Evolutionary conservation across 1,140 invertebrate genomes (phyloP).

Genomic region (Drosophila kanapiae): DNA sequence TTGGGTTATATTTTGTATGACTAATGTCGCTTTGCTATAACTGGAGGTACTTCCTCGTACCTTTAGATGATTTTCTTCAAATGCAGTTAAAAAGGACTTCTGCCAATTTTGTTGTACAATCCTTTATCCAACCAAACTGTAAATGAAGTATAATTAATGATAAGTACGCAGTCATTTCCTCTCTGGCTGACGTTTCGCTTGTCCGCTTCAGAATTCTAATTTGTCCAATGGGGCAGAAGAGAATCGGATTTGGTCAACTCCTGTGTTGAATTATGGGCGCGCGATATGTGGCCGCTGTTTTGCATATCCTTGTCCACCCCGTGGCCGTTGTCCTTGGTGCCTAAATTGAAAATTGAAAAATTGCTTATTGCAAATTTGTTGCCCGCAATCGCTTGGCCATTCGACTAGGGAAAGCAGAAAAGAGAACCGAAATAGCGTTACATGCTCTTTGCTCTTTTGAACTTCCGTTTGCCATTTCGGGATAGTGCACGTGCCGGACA

Average conservation of each 20-base stretch:
- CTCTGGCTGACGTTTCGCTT: constrained; percentile 2
- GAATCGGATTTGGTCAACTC: constrained; percentile 33
- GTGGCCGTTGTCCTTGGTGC: constrained; percentile 50
- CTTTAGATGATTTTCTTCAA: not conserved
- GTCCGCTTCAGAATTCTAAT: constrained; percentile 14
- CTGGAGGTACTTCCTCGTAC: too few species aligned
- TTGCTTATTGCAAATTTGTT: constrained; percentile 83
- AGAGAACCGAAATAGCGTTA: constrained; percentile 54
- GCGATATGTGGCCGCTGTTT: constrained; percentile 58
- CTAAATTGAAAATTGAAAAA: constrained; percentile 84
- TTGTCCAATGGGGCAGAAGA: constrained; percentile 36
- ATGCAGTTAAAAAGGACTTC: not conserved
- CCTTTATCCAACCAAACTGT: not conserved
- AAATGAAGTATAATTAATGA: constrained; percentile 3
- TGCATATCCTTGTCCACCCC: constrained; percentile 61
- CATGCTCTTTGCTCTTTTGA: constrained; percentile 78
- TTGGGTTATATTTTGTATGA: too few species aligned
- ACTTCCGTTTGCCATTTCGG: constrained; percentile 77
- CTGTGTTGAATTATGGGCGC: constrained; percentile 46
- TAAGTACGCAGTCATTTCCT: not conserved
- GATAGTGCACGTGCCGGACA: constrained; percentile 72
- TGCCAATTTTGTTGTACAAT: not conserved
- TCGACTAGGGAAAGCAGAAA: constrained; percentile 12
- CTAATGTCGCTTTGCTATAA: too few species aligned
- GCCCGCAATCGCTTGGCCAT: constrained; percentile 78